These are phyloP conservation scores for Zaprionus ornatus DNA, from an alignment of 1,140 invertebrate species.

Conservation along the genomic window DNA sequence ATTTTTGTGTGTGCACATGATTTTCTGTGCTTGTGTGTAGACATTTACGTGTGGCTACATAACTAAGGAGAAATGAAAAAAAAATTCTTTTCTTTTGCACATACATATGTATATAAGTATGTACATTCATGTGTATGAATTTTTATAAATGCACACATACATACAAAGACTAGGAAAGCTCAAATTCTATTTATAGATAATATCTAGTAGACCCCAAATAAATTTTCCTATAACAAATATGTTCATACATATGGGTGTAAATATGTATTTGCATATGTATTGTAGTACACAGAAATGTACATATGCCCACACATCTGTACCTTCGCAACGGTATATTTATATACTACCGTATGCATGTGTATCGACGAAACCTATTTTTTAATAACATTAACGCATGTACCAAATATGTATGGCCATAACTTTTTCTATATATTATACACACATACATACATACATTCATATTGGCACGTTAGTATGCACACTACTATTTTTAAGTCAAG, in stretches of 20 bases:
- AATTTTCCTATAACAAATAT: conserved; percentile 21
- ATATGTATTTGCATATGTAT: not conserved
- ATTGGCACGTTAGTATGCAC: not conserved
- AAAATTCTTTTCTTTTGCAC: not conserved
- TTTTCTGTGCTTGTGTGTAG: not conserved
- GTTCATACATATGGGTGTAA: not conserved
- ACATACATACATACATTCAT: conserved; percentile 42
- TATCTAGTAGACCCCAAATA: conserved; percentile 44
- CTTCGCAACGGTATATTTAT: not conserved
- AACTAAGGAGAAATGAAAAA: not conserved
- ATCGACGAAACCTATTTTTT: not conserved
- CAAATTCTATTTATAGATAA: conserved; percentile 72
- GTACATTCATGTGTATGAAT: not conserved
- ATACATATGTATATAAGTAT: not conserved
- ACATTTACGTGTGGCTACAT: not conserved
- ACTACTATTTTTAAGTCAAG: conserved; percentile 4
- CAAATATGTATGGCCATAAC: not conserved
- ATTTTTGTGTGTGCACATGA: not conserved
- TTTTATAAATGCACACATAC: conserved; percentile 10
- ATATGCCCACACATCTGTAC: conserved; percentile 14
- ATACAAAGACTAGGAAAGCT: conserved; percentile 43
- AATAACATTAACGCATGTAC: not conserved
- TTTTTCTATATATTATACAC: conserved; percentile 2
- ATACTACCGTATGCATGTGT: not conserved
- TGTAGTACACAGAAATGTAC: conserved; percentile 17